phyloP scores from a whole-genome alignment of 2,888 invertebrate genomes.

The Tetropium fuscum region DNA sequence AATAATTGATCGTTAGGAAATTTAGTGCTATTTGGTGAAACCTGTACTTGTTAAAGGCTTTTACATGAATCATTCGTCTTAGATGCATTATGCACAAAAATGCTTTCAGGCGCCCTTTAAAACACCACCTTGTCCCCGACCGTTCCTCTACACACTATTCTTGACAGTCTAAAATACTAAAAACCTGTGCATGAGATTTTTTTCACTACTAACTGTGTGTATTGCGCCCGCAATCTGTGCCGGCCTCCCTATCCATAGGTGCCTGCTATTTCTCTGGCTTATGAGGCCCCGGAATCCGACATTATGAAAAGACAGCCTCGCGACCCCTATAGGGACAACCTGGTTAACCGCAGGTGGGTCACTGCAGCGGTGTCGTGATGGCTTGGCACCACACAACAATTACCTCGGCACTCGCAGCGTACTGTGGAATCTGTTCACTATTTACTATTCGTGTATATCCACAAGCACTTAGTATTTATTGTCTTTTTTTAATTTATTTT shows the following conservation, averaged over 20 bases:
- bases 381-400: slow-evolving; percentile 63
- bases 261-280: slow-evolving; percentile 99
- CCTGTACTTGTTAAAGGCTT: slow-evolving; percentile 10
- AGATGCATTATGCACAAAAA: slow-evolving; percentile 54
- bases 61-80: slow-evolving; percentile 33
- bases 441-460: slow-evolving; percentile 9
- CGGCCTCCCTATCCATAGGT: slow-evolving; percentile 96
- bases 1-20: too few species aligned
- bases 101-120: slow-evolving; percentile 25
- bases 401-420: slow-evolving; percentile 58
- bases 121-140: slow-evolving; percentile 24
- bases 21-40: neutral
- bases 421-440: slow-evolving; percentile 11
- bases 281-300: slow-evolving; percentile 99
- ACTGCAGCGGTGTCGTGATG: slow-evolving; percentile 59
- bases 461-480: slow-evolving; percentile 11
- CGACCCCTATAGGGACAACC: slow-evolving; percentile 98
- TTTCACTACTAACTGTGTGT: slow-evolving; percentile 60
- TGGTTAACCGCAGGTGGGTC: slow-evolving; percentile 97
- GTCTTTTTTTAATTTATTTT: slow-evolving; percentile 7
- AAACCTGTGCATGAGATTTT: slow-evolving; percentile 60
- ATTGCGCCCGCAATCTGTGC: slow-evolving; percentile 71
- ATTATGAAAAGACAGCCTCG: slow-evolving; percentile 99
- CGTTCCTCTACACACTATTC: slow-evolving; percentile 55
- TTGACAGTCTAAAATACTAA: slow-evolving; percentile 41